A percentile compares a stretch with the other conserved stretches of the same genome.
These are phyloP conservation scores for Callocephalon fimbriatum DNA, from an alignment of 2,113 vertebrate genomes.

Conservation along the genomic window DNA sequence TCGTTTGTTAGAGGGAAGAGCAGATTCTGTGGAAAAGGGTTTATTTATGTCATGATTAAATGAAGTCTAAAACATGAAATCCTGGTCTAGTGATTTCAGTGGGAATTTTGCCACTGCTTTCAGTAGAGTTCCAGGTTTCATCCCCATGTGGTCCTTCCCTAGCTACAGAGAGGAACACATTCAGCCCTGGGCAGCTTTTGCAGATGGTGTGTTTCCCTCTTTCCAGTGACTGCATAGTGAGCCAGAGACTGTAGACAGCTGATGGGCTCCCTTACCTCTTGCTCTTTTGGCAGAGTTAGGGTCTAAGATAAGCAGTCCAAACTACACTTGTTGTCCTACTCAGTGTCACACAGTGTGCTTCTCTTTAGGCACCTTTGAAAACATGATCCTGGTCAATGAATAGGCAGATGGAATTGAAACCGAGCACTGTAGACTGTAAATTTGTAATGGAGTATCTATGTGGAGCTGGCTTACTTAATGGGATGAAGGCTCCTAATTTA, in stretches of 20 bases:
- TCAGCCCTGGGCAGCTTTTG: background rate
- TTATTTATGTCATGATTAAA: background rate
- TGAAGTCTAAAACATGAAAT: background rate
- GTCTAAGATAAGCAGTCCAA: background rate
- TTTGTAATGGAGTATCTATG: background rate
- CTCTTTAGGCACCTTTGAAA: background rate
- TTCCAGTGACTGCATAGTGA: background rate
- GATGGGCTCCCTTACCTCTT: background rate
- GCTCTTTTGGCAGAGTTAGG: background rate
- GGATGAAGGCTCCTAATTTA: background rate
- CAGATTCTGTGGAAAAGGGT: background rate
- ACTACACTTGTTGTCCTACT: background rate
- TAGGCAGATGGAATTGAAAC: background rate
- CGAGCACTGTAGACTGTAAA: background rate
- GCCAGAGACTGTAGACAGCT: background rate
- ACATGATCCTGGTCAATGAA: background rate
- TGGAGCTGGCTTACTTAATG: background rate
- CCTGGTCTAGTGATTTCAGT: background rate
- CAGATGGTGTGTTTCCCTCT: background rate
- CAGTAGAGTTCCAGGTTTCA: background rate
- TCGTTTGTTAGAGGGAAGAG: background rate
- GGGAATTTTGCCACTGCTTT: background rate
- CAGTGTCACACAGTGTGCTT: background rate
- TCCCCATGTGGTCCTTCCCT: background rate
- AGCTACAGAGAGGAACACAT: background rate